These are phyloP conservation scores for Hydrolagus colliei DNA, from an alignment of 2,797 vertebrate genomes.

Conservation along the genomic window DNA sequence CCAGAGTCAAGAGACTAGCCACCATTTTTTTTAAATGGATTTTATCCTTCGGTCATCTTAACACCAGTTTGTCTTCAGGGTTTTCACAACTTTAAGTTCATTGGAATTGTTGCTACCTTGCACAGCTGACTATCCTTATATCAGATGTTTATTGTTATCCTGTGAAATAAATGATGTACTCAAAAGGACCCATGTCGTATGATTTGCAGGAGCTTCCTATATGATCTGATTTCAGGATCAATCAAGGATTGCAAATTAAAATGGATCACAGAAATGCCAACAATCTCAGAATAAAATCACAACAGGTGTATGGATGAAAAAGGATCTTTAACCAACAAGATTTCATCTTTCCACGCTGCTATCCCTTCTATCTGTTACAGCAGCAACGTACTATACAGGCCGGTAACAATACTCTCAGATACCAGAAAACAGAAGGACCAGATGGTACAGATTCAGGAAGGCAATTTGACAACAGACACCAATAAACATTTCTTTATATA, in stretches of 20 bases:
- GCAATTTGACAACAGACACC: too few species aligned
- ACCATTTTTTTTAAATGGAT: background rate
- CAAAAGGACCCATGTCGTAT: background rate
- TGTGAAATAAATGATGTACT: background rate
- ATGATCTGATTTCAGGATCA: background rate
- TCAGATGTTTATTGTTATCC: background rate
- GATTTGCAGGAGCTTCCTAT: background rate
- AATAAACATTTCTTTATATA: too few species aligned
- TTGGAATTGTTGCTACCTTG: background rate
- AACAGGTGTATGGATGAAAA: too few species aligned
- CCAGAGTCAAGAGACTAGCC: background rate
- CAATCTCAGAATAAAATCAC: conserved; percentile 5
- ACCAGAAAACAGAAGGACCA: too few species aligned
- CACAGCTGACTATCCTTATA: background rate
- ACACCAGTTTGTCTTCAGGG: background rate
- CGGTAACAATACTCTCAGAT: too few species aligned
- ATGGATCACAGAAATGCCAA: conserved; percentile 23
- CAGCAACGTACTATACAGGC: too few species aligned
- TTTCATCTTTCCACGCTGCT: too few species aligned
- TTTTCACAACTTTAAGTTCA: background rate
- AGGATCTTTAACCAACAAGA: too few species aligned
- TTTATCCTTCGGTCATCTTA: too few species aligned
- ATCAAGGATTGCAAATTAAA: background rate
- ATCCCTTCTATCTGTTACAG: too few species aligned
- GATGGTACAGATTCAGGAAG: too few species aligned